Percentiles rank a stretch among this genome's conserved stretches.
Evolutionary conservation across 2,797 vertebrate genomes (phyloP).

Genomic region (Vultur gryphus): DNA sequence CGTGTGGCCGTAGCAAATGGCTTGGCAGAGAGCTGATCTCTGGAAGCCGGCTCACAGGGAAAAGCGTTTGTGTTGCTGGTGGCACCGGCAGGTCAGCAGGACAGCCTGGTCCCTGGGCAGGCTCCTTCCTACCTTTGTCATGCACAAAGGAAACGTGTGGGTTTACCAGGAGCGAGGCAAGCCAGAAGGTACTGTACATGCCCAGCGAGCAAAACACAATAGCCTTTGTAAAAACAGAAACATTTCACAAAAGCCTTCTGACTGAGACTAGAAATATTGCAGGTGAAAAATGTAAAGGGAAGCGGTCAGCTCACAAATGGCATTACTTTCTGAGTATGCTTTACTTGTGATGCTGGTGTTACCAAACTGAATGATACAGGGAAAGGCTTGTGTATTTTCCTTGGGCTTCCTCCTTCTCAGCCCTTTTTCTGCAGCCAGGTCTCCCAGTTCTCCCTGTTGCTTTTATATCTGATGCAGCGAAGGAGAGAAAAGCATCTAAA

Average conservation of each 20-base stretch:
- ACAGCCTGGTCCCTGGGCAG: background rate
- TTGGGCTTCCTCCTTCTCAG: background rate
- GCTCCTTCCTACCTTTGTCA: slow-evolving; percentile 25
- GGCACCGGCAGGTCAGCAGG: background rate
- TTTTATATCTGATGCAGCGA: background rate
- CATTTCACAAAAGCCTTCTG: background rate
- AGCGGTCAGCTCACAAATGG: background rate
- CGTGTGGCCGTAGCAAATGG: background rate
- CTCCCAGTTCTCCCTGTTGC: background rate
- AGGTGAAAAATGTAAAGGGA: background rate
- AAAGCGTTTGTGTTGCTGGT: background rate
- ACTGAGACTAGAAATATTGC: background rate
- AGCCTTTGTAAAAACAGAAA: background rate
- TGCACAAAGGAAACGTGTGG: background rate
- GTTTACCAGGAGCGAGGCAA: background rate
- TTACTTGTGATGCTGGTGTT: background rate
- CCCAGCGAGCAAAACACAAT: background rate
- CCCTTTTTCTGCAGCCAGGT: background rate
- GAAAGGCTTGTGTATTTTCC: background rate
- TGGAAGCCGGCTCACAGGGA: background rate
- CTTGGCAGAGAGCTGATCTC: background rate
- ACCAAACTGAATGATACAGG: background rate
- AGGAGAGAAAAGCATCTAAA: background rate
- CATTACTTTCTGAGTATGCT: background rate
- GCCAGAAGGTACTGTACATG: background rate